Percentiles rank a stretch among this genome's conserved stretches.
phyloP scores from a whole-genome alignment of 2,888 invertebrate species.

The Agrenia bidenticulata region DNA sequence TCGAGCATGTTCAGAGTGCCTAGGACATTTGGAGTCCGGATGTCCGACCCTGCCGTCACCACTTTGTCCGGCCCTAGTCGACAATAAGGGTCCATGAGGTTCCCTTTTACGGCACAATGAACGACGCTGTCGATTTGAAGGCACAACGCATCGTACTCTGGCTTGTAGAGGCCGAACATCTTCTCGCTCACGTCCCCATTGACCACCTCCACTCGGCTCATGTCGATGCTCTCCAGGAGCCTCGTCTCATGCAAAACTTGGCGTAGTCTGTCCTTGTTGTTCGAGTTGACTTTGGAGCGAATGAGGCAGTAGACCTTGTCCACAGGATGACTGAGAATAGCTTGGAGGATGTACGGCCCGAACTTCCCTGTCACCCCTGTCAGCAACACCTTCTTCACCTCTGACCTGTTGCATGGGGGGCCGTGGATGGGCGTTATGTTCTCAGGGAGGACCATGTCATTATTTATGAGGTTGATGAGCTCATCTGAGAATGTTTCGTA shows the following conservation, averaged over 20 bases:
- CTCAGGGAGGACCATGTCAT: slow-evolving; percentile 37
- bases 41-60: slow-evolving; percentile 24
- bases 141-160: slow-evolving; percentile 26
- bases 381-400: slow-evolving; percentile 34
- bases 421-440: slow-evolving; percentile 14
- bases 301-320: slow-evolving; percentile 35
- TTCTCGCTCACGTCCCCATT: slow-evolving; percentile 34
- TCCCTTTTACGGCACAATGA: slow-evolving; percentile 44
- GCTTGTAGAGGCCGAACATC: slow-evolving; percentile 22
- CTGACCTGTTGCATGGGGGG: slow-evolving; percentile 19
- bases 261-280: slow-evolving; percentile 26
- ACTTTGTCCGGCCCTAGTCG: slow-evolving; percentile 17
- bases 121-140: slow-evolving; percentile 32
- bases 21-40: slow-evolving; percentile 30
- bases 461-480: slow-evolving; percentile 16
- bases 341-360: slow-evolving; percentile 35
- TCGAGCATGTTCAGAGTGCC: slow-evolving; percentile 40
- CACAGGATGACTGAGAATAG: slow-evolving; percentile 17
- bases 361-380: slow-evolving; percentile 45
- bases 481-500: slow-evolving; percentile 7
- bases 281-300: slow-evolving; percentile 27
- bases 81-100: slow-evolving; percentile 39
- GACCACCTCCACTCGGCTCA: slow-evolving; percentile 25
- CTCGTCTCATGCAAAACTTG: slow-evolving; percentile 30
- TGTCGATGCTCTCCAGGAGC: slow-evolving; percentile 26